A percentile compares a stretch with the other conserved stretches of the same genome.
Conservation (phyloP, 2,113 vertebrate genomes). For the Rhynchopsitta pachyrhyncha region DNA sequence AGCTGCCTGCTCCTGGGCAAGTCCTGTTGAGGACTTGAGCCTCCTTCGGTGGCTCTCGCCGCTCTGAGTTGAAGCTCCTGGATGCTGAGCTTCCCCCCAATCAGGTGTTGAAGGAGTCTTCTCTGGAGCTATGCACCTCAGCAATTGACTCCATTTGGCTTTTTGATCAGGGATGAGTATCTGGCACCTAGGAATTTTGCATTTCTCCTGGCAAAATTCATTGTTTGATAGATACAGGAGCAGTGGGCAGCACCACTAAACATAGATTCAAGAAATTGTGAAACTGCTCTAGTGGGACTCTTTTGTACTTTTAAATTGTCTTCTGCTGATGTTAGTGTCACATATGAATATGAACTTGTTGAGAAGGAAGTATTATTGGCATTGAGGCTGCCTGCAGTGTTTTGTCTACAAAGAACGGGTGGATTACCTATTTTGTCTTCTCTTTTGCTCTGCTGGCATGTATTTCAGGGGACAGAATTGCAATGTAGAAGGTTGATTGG, state of each 20-base stretch:
- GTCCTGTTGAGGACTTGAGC: too few relatives aligned
- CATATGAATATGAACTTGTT: background rate
- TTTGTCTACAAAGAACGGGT: background rate
- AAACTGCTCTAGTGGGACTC: background rate
- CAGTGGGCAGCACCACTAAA: background rate
- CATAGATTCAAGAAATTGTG: background rate
- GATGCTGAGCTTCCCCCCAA: too few relatives aligned
- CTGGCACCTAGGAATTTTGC: background rate
- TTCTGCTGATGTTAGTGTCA: background rate
- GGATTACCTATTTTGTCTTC: background rate
- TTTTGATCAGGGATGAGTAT: background rate
- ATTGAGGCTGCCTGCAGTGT: background rate
- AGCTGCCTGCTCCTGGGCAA: too few relatives aligned
- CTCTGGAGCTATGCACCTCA: too few relatives aligned
- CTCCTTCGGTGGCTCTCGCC: too few relatives aligned
- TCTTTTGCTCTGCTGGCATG: background rate
- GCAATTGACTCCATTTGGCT: background rate
- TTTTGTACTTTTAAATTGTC: background rate
- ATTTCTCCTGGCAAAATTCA: background rate
- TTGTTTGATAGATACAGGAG: background rate
- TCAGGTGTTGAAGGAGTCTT: too few relatives aligned
- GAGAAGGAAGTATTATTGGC: background rate
- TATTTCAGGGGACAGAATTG: background rate
- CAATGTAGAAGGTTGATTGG: background rate
- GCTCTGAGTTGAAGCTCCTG: too few relatives aligned